Evolutionary conservation across 2,888 invertebrate species (phyloP).

Genomic region (Oxystoma pomonae): DNA sequence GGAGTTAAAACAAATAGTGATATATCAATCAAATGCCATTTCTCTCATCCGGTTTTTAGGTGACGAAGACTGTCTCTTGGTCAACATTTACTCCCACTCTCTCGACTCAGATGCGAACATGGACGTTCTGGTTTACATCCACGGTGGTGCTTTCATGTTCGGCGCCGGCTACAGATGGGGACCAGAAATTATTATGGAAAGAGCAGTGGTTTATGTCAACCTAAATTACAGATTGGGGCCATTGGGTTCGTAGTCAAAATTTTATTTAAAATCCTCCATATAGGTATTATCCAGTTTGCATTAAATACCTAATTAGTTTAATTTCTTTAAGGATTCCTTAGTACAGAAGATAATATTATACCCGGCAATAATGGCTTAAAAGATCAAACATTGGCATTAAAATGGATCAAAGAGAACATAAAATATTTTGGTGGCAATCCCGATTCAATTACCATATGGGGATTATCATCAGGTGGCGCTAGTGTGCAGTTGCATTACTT

Average conservation of each 20-base stretch:
- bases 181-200: constrained; percentile 58
- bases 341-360: constrained; percentile 64
- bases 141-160: constrained; percentile 68
- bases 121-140: constrained; percentile 63
- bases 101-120: constrained; percentile 46
- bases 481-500: constrained; percentile 71
- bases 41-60: constrained; percentile 44
- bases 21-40: background rate
- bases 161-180: constrained; percentile 55
- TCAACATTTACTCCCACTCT: constrained; percentile 61
- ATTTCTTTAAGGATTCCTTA: constrained; percentile 53
- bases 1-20: background rate
- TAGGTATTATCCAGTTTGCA: too few relatives aligned
- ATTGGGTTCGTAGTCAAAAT: too few relatives aligned
- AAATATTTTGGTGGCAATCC: constrained; percentile 68
- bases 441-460: constrained; percentile 62
- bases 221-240: constrained; percentile 69
- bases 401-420: constrained; percentile 68
- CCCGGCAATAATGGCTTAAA: constrained; percentile 72
- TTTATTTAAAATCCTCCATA: too few relatives aligned
- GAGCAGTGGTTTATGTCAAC: constrained; percentile 62
- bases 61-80: constrained; percentile 63
- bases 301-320: too few relatives aligned
- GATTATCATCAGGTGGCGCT: constrained; percentile 71
- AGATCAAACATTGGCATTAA: constrained; percentile 67